Conservation (phyloP, 2,113 vertebrate genomes). For the Chaetura pelagica region DNA sequence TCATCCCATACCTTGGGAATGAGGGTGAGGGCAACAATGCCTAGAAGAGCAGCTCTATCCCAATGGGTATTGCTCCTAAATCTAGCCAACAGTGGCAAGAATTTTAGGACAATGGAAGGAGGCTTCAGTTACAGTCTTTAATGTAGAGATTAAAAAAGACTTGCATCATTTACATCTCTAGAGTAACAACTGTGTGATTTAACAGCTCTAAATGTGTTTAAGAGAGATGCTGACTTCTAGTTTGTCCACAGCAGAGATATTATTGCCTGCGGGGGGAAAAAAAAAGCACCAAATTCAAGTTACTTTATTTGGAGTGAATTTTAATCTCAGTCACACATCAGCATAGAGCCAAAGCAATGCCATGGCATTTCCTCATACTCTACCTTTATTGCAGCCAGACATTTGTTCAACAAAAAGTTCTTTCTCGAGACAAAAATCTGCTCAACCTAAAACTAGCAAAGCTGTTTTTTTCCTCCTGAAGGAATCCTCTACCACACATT, state of each 20-base stretch:
- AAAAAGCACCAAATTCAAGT: not conserved
- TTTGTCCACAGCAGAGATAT: not conserved
- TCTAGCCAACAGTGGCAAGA: not conserved
- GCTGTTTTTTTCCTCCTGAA: not conserved
- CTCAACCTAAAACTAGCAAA: not conserved
- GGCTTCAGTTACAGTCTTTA: not conserved
- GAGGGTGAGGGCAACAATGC: not conserved
- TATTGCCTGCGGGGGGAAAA: not conserved
- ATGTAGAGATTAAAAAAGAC: not conserved
- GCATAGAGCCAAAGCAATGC: not conserved
- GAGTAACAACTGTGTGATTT: not conserved
- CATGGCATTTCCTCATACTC: not conserved
- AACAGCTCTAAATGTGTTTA: not conserved
- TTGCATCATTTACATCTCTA: not conserved
- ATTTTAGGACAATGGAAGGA: not conserved
- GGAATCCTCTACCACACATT: not conserved
- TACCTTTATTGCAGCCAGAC: not conserved
- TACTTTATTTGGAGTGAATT: not conserved
- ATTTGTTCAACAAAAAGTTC: not conserved
- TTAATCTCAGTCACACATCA: not conserved
- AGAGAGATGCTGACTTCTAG: not conserved
- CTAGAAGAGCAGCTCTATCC: not conserved
- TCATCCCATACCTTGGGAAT: not conserved
- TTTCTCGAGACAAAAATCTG: not conserved
- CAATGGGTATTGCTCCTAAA: not conserved